Conservation (phyloP, 2,888 invertebrate species). For the Catocala sponsa region DNA sequence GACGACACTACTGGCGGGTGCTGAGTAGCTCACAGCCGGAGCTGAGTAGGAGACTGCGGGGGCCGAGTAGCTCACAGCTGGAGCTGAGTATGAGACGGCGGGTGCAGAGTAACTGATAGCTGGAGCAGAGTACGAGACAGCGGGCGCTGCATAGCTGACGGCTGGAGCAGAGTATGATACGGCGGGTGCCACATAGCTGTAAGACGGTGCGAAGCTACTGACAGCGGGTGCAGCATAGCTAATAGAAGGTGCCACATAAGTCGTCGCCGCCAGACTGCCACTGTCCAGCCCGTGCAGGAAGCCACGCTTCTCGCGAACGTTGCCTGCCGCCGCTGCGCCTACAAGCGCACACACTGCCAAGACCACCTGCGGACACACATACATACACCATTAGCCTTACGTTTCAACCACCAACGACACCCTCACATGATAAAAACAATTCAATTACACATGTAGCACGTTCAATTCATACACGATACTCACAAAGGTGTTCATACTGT, state of each 20-base stretch:
- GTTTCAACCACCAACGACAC: background rate
- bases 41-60: conserved; percentile 10
- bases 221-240: conserved; percentile 10
- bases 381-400: background rate
- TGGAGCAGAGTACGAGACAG: conserved; percentile 10
- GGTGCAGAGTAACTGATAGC: conserved; percentile 15
- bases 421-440: too few species aligned
- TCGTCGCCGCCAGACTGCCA: background rate
- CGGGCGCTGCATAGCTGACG: conserved; percentile 22
- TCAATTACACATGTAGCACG: background rate
- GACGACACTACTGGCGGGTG: conserved; percentile 1
- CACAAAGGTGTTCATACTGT: conserved; percentile 6
- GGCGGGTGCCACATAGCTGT: conserved; percentile 14
- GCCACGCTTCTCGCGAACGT: conserved; percentile 17
- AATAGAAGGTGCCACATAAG: background rate
- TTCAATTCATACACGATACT: conserved; percentile 9
- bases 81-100: conserved; percentile 15
- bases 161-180: background rate
- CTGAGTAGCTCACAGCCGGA: too few species aligned
- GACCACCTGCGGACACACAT: conserved; percentile 8
- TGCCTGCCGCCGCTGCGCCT: conserved; percentile 5
- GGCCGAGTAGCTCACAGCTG: conserved; percentile 14
- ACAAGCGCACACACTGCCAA: conserved; percentile 14
- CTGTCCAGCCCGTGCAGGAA: conserved; percentile 10
- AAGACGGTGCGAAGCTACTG: conserved; percentile 23